A percentile compares a stretch with the other conserved stretches of the same genome.
Evolutionary conservation across 2,888 invertebrate genomes (phyloP).

Genomic region (Watsonalla cultraria): DNA sequence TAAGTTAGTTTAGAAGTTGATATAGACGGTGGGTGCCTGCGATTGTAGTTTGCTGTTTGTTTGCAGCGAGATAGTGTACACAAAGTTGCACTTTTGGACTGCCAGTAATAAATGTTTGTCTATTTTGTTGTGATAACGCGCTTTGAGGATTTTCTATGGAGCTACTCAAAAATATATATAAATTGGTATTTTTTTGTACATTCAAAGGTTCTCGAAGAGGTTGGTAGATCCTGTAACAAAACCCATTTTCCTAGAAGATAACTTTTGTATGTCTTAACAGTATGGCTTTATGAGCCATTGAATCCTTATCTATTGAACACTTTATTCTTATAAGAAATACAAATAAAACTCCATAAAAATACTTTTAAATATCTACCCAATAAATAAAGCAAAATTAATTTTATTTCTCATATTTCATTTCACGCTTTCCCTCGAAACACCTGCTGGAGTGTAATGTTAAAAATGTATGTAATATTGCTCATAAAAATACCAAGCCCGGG

Average conservation of each 20-base stretch:
- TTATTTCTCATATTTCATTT: constrained; percentile 1
- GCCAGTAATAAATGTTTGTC: constrained; percentile 54
- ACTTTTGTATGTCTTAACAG: too few species aligned
- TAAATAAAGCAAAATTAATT: neutral
- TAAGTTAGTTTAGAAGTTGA: constrained; percentile 55
- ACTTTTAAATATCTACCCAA: neutral
- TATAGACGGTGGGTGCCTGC: constrained; percentile 31
- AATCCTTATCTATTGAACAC: too few species aligned
- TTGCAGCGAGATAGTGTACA: constrained; percentile 43
- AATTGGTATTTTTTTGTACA: too few species aligned
- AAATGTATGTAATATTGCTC: constrained; percentile 22
- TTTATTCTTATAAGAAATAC: too few species aligned
- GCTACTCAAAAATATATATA: too few species aligned
- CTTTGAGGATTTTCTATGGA: constrained; percentile 27
- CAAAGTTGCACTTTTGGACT: constrained; percentile 61
- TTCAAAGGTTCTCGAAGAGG: too few species aligned
- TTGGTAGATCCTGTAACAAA: too few species aligned
- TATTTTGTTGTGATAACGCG: constrained; percentile 46
- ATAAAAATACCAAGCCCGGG: constrained; percentile 45
- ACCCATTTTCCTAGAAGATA: too few species aligned
- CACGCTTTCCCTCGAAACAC: constrained; percentile 1
- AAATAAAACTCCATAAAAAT: too few species aligned
- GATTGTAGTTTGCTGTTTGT: constrained; percentile 43
- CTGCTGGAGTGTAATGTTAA: constrained; percentile 17
- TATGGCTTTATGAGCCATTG: too few species aligned